Evolutionary conservation across 1,140 invertebrate species (phyloP).

Genomic region (Drosophila ambigua): DNA sequence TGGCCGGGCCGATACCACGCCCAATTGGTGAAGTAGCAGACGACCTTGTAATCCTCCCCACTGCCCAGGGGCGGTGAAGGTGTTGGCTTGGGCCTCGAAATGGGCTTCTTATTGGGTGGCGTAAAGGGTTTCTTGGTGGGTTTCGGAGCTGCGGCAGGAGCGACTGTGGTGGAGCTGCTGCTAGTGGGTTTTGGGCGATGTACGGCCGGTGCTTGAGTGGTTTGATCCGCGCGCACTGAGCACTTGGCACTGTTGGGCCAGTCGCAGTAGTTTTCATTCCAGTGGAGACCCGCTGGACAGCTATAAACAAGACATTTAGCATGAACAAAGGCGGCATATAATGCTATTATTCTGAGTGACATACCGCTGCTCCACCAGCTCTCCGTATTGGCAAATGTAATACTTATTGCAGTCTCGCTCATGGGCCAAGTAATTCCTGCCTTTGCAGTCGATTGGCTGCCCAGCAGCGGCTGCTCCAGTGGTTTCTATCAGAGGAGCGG

Average conservation of each 20-base stretch:
- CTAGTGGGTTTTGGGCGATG: slow-evolving; percentile 47
- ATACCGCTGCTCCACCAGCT: slow-evolving; percentile 86
- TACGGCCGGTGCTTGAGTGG: slow-evolving; percentile 42
- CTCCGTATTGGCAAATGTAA: slow-evolving; percentile 90
- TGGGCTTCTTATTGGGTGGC: slow-evolving; percentile 62
- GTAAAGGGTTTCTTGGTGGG: slow-evolving; percentile 66
- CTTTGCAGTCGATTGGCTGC: slow-evolving; percentile 85
- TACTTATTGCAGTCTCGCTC: slow-evolving; percentile 91
- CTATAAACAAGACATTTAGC: slow-evolving; percentile 29
- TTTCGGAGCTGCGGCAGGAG: slow-evolving; percentile 13
- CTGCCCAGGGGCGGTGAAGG: slow-evolving; percentile 36
- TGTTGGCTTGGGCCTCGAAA: slow-evolving; percentile 70
- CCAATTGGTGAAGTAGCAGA: slow-evolving; percentile 90
- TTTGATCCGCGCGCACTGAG: slow-evolving; percentile 46
- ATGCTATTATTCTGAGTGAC: not conserved
- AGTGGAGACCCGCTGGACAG: slow-evolving; percentile 89
- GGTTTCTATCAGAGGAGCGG: slow-evolving; percentile 11
- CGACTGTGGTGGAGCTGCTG: slow-evolving; percentile 3
- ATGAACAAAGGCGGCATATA: not conserved
- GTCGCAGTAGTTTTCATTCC: slow-evolving; percentile 92
- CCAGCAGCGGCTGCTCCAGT: slow-evolving; percentile 45
- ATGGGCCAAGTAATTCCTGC: slow-evolving; percentile 87
- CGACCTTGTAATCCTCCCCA: slow-evolving; percentile 85
- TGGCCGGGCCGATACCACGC: slow-evolving; percentile 87
- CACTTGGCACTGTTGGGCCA: slow-evolving; percentile 90